Evolutionary conservation across 1,140 invertebrate genomes (phyloP).

Genomic region (Diuraphis noxia): DNA sequence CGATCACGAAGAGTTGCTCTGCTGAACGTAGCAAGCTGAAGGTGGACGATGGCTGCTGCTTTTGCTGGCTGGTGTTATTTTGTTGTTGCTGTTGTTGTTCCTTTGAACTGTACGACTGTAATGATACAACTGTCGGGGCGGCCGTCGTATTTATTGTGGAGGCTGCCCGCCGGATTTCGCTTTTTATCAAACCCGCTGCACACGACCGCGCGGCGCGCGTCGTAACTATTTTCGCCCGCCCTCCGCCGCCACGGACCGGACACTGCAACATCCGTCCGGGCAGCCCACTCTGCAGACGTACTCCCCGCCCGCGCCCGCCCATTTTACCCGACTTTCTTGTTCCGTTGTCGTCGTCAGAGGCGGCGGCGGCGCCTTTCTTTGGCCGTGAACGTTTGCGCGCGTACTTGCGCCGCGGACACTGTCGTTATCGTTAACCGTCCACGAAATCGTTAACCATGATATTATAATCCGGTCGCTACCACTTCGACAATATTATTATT

Average conservation of each 20-base stretch:
- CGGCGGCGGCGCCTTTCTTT: constrained; percentile 24
- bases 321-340: constrained; percentile 34
- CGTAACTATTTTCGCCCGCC: background rate
- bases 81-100: background rate
- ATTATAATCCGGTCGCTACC: background rate
- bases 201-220: background rate
- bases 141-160: constrained; percentile 42
- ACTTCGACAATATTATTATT: background rate
- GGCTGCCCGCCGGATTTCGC: constrained; percentile 37
- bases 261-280: constrained; percentile 26
- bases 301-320: background rate
- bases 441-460: background rate
- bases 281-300: background rate
- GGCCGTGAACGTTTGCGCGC: constrained; percentile 21
- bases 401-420: background rate
- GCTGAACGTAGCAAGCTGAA: background rate
- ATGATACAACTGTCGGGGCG: constrained; percentile 31
- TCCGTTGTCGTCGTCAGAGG: background rate
- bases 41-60: background rate
- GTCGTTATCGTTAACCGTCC: background rate
- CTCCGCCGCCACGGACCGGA: constrained; percentile 32
- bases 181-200: constrained; percentile 12
- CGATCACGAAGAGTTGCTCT: background rate
- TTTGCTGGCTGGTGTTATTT: background rate
- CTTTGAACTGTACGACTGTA: constrained; percentile 22